phyloP scores from a whole-genome alignment of 2,888 invertebrate genomes.

The Acanthococcus lagerstroemiae region DNA sequence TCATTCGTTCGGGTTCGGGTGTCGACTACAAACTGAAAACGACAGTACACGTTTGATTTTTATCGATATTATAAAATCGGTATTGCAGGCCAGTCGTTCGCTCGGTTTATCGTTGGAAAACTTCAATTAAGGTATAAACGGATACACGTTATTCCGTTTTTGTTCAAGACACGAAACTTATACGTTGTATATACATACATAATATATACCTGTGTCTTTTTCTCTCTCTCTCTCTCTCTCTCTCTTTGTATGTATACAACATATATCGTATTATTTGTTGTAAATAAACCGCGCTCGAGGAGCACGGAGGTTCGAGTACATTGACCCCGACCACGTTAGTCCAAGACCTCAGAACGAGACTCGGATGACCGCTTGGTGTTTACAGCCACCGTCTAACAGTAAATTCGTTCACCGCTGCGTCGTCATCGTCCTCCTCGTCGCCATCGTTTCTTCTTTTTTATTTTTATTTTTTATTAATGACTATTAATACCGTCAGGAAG shows the following conservation, averaged over 20 bases:
- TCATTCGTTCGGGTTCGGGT: no score
- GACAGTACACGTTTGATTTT: not conserved
- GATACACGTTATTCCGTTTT: constrained; percentile 13
- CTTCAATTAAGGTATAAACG: constrained; percentile 4
- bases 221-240: constrained; percentile 15
- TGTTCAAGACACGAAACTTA: not conserved
- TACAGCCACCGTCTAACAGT: constrained; percentile 3
- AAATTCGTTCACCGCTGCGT: not conserved
- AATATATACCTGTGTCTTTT: constrained; percentile 19
- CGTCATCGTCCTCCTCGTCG: no score
- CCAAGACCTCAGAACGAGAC: constrained; percentile 2
- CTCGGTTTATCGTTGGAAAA: not conserved
- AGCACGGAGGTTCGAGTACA: not conserved
- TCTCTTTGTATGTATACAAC: not conserved
- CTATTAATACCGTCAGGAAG: not conserved
- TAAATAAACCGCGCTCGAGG: not conserved
- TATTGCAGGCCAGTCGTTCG: not conserved
- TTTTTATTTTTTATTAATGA: not conserved
- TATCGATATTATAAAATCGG: not conserved
- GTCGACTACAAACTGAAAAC: no score
- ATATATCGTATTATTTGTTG: not conserved
- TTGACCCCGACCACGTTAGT: not conserved
- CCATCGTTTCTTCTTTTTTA: not conserved
- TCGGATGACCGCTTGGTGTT: constrained; percentile 9
- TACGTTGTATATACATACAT: no score